Conservation (phyloP, 2,888 invertebrate genomes). For the Euzophera pinguis region DNA sequence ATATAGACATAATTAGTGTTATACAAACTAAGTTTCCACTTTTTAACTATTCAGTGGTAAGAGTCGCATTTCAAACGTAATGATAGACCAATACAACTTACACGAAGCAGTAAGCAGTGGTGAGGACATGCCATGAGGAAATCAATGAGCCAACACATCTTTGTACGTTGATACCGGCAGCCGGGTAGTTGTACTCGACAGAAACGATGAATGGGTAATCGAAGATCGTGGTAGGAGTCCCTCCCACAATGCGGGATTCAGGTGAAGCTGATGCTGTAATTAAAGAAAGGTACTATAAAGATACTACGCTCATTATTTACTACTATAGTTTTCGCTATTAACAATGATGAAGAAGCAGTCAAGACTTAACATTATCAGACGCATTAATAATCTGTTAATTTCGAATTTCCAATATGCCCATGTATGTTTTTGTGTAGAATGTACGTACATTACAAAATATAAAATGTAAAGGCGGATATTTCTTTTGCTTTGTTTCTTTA, state of each 20-base stretch:
- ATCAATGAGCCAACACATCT: conserved; percentile 36
- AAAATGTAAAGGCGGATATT: too few relatives aligned
- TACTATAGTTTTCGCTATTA: too few relatives aligned
- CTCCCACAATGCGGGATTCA: conserved; percentile 23
- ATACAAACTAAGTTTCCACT: too few relatives aligned
- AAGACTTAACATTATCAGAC: too few relatives aligned
- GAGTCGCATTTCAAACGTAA: not conserved
- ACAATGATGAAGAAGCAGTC: too few relatives aligned
- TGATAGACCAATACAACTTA: conserved; percentile 23
- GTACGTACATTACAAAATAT: too few relatives aligned
- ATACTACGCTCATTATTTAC: not conserved
- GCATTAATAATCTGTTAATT: too few relatives aligned
- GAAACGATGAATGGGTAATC: conserved; percentile 32
- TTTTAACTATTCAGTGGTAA: too few relatives aligned
- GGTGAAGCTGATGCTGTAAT: conserved; percentile 4
- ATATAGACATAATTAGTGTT: too few relatives aligned
- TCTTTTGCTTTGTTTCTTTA: too few relatives aligned
- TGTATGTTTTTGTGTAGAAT: too few relatives aligned
- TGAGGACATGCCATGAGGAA: conserved; percentile 36
- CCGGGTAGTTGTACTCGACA: conserved; percentile 31
- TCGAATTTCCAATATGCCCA: too few relatives aligned
- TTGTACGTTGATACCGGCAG: conserved; percentile 29
- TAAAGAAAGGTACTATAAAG: not conserved
- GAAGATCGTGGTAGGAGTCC: conserved; percentile 26
- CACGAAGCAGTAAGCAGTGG: conserved; percentile 34